Percentiles rank a stretch among this genome's conserved stretches.
Conservation (phyloP, 2,888 invertebrate species). For the Tipula helvola region DNA sequence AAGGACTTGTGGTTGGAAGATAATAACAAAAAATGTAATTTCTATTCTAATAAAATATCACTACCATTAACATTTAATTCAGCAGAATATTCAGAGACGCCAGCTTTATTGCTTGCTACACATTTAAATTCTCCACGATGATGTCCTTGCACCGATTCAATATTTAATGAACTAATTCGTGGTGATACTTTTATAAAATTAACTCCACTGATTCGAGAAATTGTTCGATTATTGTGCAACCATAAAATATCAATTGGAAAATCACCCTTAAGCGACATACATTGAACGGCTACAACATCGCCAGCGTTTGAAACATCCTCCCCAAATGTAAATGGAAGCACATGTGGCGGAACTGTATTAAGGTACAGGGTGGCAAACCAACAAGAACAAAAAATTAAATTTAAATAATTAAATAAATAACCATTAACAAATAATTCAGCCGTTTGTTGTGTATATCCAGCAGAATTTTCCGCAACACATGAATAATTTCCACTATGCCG, state of each 20-base stretch:
- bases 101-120: slow-evolving; percentile 41
- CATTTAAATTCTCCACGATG: slow-evolving; percentile 48
- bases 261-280: slow-evolving; percentile 68
- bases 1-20: slow-evolving; percentile 39
- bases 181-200: slow-evolving; percentile 48
- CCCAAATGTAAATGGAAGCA: slow-evolving; percentile 64
- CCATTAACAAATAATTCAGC: slow-evolving; percentile 47
- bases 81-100: slow-evolving; percentile 37
- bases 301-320: slow-evolving; percentile 67
- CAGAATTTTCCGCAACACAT: slow-evolving; percentile 47
- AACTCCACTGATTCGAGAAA: slow-evolving; percentile 35
- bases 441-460: slow-evolving; percentile 42
- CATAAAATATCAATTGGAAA: slow-evolving; percentile 63
- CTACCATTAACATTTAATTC: slow-evolving; percentile 42
- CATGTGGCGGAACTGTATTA: slow-evolving; percentile 45
- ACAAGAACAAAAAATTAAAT: slow-evolving; percentile 1
- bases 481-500: slow-evolving; percentile 50
- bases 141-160: slow-evolving; percentile 42
- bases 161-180: slow-evolving; percentile 55
- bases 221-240: slow-evolving; percentile 54
- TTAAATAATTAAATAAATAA: slow-evolving; percentile 21
- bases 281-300: slow-evolving; percentile 60
- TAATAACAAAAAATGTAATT: not conserved
- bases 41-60: not conserved
- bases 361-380: not conserved